Percentiles rank a stretch among this genome's conserved stretches.
These are phyloP conservation scores for Hylomyscus alleni DNA, from an alignment of 2,797 vertebrate genomes.

Conservation along the genomic window DNA sequence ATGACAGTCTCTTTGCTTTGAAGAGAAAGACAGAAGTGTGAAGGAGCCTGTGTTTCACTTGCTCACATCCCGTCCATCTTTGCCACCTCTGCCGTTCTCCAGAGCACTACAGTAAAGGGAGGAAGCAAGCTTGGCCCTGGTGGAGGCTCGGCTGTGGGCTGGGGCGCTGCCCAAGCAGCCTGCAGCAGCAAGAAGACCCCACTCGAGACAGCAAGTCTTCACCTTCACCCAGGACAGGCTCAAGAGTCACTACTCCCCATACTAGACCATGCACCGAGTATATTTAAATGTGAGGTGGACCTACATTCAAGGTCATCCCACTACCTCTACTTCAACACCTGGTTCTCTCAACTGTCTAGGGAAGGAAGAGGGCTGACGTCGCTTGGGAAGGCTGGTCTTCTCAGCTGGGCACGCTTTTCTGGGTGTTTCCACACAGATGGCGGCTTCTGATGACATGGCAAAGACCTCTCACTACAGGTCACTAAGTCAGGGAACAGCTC, in stretches of 20 bases:
- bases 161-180: not conserved
- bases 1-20: constrained; percentile 73
- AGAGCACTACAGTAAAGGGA: not conserved
- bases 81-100: not conserved
- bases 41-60: not conserved
- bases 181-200: not conserved
- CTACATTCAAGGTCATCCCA: not conserved
- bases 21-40: constrained; percentile 64
- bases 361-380: no score
- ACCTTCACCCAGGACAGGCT: not conserved
- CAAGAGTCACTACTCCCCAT: not conserved
- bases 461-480: not conserved
- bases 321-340: not conserved
- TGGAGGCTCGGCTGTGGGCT: no score
- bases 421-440: not conserved
- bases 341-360: not conserved
- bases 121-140: not conserved
- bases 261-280: fast-evolving
- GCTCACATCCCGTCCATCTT: not conserved
- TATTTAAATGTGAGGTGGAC: not conserved
- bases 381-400: not conserved
- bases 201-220: not conserved
- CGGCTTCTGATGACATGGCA: not conserved
- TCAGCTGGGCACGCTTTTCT: not conserved
- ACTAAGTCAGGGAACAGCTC: not conserved